Conservation (phyloP, 1,140 invertebrate genomes). For the Brachionus angularis region DNA sequence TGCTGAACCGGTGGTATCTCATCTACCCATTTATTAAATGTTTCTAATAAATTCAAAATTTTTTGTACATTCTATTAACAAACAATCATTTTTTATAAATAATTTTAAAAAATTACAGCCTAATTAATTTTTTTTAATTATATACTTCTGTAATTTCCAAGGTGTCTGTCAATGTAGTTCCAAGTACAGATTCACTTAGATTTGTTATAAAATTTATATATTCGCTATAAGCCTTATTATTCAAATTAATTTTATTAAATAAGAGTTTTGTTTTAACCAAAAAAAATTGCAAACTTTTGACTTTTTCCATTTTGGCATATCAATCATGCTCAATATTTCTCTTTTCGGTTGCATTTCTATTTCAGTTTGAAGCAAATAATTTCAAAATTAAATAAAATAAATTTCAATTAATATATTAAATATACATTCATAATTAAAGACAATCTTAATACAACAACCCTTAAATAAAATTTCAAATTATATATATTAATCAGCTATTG, state of each 20-base stretch:
- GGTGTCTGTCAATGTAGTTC: conserved; percentile 68
- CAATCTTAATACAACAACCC: too few relatives aligned
- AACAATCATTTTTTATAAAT: conserved; percentile 41
- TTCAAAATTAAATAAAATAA: neutral
- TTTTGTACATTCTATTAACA: conserved; percentile 51
- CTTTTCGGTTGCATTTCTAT: conserved; percentile 63
- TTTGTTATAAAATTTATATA: conserved; percentile 78
- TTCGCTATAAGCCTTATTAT: conserved; percentile 64
- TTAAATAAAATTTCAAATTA: too few relatives aligned
- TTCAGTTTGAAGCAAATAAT: neutral
- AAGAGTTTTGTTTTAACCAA: neutral
- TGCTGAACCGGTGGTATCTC: conserved; percentile 84
- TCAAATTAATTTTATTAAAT: conserved; percentile 38
- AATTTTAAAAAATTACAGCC: conserved; percentile 49
- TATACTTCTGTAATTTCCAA: conserved; percentile 2
- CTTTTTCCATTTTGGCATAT: conserved; percentile 75
- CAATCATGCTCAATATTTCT: conserved; percentile 66
- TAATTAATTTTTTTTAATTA: conserved; percentile 12
- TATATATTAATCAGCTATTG: too few relatives aligned
- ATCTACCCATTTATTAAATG: conserved; percentile 74
- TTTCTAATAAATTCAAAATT: conserved; percentile 64
- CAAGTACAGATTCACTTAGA: conserved; percentile 77
- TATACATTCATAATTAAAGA: too few relatives aligned
- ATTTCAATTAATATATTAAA: neutral
- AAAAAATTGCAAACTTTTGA: conserved; percentile 65